These are phyloP conservation scores for Bimastos eiseni DNA, from an alignment of 2,888 invertebrate species.

Conservation along the genomic window DNA sequence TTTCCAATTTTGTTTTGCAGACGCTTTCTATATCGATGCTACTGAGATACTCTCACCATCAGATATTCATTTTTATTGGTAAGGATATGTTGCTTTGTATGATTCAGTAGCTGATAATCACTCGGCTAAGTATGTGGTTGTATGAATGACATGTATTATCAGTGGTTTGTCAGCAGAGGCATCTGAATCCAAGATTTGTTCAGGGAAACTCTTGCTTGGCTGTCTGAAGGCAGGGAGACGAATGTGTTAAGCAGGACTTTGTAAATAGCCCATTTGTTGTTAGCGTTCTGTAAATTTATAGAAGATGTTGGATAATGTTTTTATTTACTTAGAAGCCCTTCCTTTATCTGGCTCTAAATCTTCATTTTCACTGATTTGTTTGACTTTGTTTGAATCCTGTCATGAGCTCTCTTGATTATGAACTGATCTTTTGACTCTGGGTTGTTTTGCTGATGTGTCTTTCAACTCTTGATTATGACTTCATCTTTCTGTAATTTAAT, in stretches of 20 bases:
- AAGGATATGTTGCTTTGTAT: conserved; percentile 62
- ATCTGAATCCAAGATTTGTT: background rate
- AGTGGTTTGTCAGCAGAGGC: background rate
- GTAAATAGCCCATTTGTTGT: background rate
- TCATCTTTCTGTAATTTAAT: too few relatives aligned
- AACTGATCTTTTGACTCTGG: too few relatives aligned
- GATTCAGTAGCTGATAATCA: background rate
- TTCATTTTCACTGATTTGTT: background rate
- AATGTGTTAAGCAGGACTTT: background rate
- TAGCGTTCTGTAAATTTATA: too few relatives aligned
- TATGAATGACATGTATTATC: background rate
- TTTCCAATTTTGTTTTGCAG: conserved; percentile 68
- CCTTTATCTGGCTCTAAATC: background rate
- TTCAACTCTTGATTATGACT: too few relatives aligned
- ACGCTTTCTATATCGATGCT: conserved; percentile 97
- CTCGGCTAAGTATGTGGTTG: background rate
- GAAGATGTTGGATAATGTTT: too few relatives aligned
- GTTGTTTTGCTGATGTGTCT: too few relatives aligned
- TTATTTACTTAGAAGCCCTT: too few relatives aligned
- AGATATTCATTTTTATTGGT: conserved; percentile 99
- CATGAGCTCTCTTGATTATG: too few relatives aligned
- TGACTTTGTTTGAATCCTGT: too few relatives aligned
- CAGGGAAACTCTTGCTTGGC: background rate
- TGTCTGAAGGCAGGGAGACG: background rate
- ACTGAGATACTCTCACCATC: conserved; percentile 96